Base-by-base conservation (phyloP, 1,140 invertebrate genomes). In the Drosophila pachea region DNA sequence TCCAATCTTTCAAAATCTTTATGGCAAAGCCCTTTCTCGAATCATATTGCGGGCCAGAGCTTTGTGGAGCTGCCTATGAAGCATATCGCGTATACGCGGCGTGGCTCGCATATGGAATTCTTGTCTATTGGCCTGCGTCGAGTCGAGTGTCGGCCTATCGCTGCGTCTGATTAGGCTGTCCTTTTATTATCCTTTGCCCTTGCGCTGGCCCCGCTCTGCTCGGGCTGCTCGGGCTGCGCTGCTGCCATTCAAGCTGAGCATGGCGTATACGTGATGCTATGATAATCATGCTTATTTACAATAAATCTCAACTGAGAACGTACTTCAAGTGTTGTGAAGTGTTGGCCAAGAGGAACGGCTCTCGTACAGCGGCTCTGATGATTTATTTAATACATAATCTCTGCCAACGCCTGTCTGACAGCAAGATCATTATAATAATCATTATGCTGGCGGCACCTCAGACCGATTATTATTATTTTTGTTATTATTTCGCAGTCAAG, bases 361-460 rank as follows among this genome's bases (percentile, higher is more conserved):
- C 68, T 53, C 64, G 49, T 31, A 48, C 73, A 72, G 78, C 74
- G 50, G 45, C 64, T 68, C 65, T 66, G 79, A 83, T 83, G 79
- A 83, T 83, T 83, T 83, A 83, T 83, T 84, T 83, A 84, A 83
- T 84, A 81, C 76, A 73, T 83, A 84, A 83, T 83, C 79, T 84
- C 68, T 76, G 60, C 73, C 76, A 84, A 79, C 79, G 78, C 78
- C 78, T 71, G 52, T n/a, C 62, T 69, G 73, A 67, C 66, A 60
- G 48, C 65, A 61, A 59, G 47, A 73, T 60, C 68, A 76, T 78
- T 75, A 68, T 76, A 68, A 83, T 78, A 76, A 83, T 79, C 68
- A 83, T 84, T 84, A 70, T 83, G 79, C 76, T 83, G 73, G 71
- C 79, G 68, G 76, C 76, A 84, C 73, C 79, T 84, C 73, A 71